Base-by-base conservation (phyloP, 2,888 invertebrate species). In the Nemotelus pantherinus region DNA sequence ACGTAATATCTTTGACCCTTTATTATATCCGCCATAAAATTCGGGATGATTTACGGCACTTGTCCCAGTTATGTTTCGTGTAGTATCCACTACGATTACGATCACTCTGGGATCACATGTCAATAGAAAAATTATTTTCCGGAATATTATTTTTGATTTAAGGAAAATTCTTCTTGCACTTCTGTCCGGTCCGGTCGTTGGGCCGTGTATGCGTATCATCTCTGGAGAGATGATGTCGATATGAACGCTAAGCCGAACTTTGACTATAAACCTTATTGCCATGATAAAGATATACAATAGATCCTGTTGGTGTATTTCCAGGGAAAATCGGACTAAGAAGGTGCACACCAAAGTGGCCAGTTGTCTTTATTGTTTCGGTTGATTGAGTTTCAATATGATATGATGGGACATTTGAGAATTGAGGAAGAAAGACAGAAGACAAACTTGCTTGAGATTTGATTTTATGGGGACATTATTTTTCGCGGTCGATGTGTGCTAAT, bases 121-220 rank as follows among this genome's bases (percentile, higher is more conserved):
- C 80, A 80, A 80, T 80, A 79, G 68, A 80, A 78, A 80, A 79
- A 79, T 79, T 80, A 79, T 80, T 76, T 80, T 80, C 80, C 77
- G 75, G 80, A 78, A 80, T 80, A 79, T 80, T 80, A 80, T 80
- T 80, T 80, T 80, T 80, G 80, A 80, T 80, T 80, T 80, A 80
- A 77, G 78, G 79, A 72, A 79, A 78, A 79, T 78, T 79, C 74
- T 25, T 25, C 25, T 25, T 25, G 25, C 25, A 65, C 68, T 77
- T 65, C 65, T 55, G 65, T 74, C 64, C 44, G 50, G 53, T 25
- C 25, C 25, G 48, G 76, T 76, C 44, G 39, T 47, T 5, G 7
- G 7, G 9, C 43, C 10, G 7, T 41, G 55, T 1, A 39, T n/a
- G 53, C 10, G 65, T 44, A 57, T 53, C 55, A 76, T 65, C 64